Evolutionary conservation across 2,113 vertebrate genomes (phyloP), one percentile per base, ranked within the genome.

Genomic region (Phylloscopus trochiloides): DNA sequence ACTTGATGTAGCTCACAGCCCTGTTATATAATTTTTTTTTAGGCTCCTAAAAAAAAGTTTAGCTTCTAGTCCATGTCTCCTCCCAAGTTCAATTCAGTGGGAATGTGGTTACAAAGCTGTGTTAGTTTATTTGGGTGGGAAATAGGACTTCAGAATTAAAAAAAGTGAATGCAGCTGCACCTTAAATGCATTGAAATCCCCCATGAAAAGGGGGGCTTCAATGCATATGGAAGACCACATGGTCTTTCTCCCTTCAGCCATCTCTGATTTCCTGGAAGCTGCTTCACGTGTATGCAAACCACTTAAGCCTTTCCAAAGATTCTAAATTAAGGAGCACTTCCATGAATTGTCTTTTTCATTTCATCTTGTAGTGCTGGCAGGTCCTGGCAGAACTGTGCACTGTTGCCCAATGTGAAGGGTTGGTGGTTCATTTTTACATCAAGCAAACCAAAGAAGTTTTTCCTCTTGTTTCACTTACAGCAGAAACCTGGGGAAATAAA

Each of bases 1-100:
- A 2, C 17, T 13, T n/a, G 24, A 17, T 57, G 3, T 17, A 2
- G 26, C 22, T 77, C 24, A 3, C 7, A 4, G 14, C 3, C 4
- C 7, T 40, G 7, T 43, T 74, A 5, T 4, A 25, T 18, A 21
- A 8, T 6, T 16, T 40, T 34, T 34, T 1, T 20, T 50, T 52
- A 55, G n/a, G n/a, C 8, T 52, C 14, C 12, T 40, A 40, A 14
- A 40, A 40, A 40, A 40, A 40, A 14, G 26, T 29, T 86, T 51
- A 24, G 26, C 22, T 70, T 74, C 52, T 67, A 43, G 34, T 67
- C 25, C 9, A 4, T n/a, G 24, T 25, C 6, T 48, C 25, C 32
- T 59, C 29, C 17, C 11, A 51, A 59, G 22, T 9, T 65, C 17
- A 17, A 25, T 4, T 65, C 36, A 47, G 59, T 62, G 40, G 32